These are phyloP conservation scores for Tipula unca DNA, from an alignment of 2,888 invertebrate genomes.

Conservation along the genomic window DNA sequence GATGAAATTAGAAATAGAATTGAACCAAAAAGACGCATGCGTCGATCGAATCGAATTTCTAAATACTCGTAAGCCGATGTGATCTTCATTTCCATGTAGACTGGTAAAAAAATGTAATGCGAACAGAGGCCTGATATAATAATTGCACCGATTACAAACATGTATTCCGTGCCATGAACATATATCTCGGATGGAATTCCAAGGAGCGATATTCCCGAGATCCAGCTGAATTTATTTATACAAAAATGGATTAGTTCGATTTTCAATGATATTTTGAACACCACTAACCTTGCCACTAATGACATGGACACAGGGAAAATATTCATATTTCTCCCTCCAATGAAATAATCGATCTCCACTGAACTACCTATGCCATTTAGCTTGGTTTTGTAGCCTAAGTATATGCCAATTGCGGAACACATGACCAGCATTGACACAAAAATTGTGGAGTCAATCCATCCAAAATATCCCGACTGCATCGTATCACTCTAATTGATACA, in stretches of 20 bases:
- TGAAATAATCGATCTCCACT: background rate
- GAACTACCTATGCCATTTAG: background rate
- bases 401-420: background rate
- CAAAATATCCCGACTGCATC: background rate
- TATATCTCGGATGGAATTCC: background rate
- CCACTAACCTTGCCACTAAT: background rate
- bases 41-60: background rate
- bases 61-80: background rate
- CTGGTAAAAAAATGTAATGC: background rate
- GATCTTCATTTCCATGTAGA: background rate
- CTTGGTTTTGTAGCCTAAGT: background rate
- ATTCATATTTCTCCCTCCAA: background rate
- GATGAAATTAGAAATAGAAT: background rate
- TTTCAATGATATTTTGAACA: background rate
- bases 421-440: background rate
- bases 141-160: background rate
- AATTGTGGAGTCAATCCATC: background rate
- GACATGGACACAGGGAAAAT: background rate
- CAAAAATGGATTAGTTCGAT: too few species aligned
- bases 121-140: background rate
- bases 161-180: background rate
- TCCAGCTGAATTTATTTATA: background rate
- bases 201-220: background rate
- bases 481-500: background rate
- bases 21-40: background rate